Base-by-base conservation (phyloP, 2,888 invertebrate species). In the Allophyes oxyacanthae region DNA sequence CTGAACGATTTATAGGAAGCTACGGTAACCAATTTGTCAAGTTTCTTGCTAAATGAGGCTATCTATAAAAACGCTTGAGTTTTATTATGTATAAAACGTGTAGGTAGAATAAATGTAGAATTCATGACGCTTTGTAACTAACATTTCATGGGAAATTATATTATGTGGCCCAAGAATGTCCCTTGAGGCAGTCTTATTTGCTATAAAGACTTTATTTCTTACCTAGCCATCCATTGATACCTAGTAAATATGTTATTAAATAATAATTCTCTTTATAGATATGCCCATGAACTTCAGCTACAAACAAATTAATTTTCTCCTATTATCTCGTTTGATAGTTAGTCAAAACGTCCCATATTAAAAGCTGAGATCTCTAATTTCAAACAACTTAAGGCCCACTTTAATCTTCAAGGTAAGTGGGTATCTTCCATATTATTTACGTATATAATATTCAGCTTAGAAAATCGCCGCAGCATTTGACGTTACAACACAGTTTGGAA, bases 1-100 rank as follows among this genome's bases (percentile, higher is more conserved):
- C 57, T 74, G 74, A 72, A 72, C 71, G 77, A 78, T 78, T 74
- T 72, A 72, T 74, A 68, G 60, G 52, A 58, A 64, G 45, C 55
- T 66, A 62, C 66, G 61, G 64, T 56, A 67, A 57, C 57, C 63
- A 68, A 73, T 73, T 77, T 72, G 62, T 58, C 56, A 72, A 64
- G 62, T 58, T 62, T 67, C 42, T 69, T 72, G 33, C 52, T 66
- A 42, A 56, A 66, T 33, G 44, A 49, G 36, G 14, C 44, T 64
- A 49, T 64, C 64, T 63, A 46, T 63, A 68, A 10, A 36, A 42
- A 38, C 32, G 1, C 9, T 54, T 6, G n/a, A 26, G 9, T 52
- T 65, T 64, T 51, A 38, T 41, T 30, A n/a, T 9, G 8, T 20
- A 20, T 8, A 7, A 46, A 59, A 45, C 6, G 11, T 26, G n/a